A percentile compares a stretch with the other conserved stretches of the same genome.
These are phyloP conservation scores for Pteria penguin DNA, from an alignment of 2,888 invertebrate genomes.

Conservation along the genomic window DNA sequence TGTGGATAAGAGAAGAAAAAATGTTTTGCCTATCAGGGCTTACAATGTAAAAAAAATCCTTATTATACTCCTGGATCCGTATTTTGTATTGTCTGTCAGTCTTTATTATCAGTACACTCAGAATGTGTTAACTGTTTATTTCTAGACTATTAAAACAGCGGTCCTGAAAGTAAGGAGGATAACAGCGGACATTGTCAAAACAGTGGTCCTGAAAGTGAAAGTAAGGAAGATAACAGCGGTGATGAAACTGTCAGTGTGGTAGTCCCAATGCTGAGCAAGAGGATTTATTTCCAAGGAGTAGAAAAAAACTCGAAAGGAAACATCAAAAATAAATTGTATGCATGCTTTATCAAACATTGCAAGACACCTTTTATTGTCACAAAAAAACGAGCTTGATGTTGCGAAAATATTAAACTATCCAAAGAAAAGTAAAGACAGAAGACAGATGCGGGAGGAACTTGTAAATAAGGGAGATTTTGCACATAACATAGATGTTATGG, in stretches of 20 bases:
- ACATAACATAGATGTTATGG: constrained; percentile 38
- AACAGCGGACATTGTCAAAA: neutral
- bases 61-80: neutral
- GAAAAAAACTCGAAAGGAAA: constrained; percentile 11
- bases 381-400: constrained; percentile 22
- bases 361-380: constrained; percentile 27
- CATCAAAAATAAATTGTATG: constrained; percentile 20
- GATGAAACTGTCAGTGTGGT: neutral
- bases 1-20: neutral
- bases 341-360: constrained; percentile 31
- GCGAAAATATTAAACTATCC: constrained; percentile 7
- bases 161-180: neutral
- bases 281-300: neutral
- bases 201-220: neutral
- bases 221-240: neutral
- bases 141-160: neutral
- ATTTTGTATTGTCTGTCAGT: neutral
- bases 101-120: neutral
- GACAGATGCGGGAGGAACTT: constrained; percentile 37
- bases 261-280: neutral
- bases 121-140: neutral
- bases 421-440: constrained; percentile 32
- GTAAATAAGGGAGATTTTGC: constrained; percentile 42
- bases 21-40: neutral
- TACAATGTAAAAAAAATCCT: neutral